A percentile compares a stretch with the other conserved stretches of the same genome.
Evolutionary conservation across 2,113 vertebrate species (phyloP).

Genomic region (Pandion haliaetus): DNA sequence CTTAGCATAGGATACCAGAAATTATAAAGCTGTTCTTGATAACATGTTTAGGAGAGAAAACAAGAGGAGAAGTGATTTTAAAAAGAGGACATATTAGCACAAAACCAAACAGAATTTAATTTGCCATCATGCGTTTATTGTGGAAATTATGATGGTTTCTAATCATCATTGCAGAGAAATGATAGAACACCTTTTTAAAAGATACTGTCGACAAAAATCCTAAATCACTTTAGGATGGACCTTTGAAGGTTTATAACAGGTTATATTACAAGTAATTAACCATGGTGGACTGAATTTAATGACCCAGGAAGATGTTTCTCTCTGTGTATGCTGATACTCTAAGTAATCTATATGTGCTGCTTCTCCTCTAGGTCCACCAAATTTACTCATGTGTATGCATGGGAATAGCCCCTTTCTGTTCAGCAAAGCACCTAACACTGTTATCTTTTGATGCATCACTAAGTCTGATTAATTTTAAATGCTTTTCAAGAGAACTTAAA

Average conservation of each 20-base stretch:
- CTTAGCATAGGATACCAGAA: neutral
- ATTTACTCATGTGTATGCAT: neutral
- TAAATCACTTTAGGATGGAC: neutral
- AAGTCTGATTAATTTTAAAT: neutral
- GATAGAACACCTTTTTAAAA: neutral
- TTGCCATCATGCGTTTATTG: accelerated
- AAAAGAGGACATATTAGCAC: neutral
- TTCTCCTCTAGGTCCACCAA: neutral
- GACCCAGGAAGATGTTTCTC: neutral
- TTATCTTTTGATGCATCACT: neutral
- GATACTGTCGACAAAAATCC: neutral
- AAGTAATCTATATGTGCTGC: neutral
- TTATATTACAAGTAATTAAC: neutral
- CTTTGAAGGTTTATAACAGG: neutral
- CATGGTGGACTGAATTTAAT: neutral
- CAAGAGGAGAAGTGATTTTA: neutral
- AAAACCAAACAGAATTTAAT: neutral
- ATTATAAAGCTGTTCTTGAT: neutral
- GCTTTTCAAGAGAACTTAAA: neutral
- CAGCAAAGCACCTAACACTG: neutral
- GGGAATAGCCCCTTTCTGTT: neutral
- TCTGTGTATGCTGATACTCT: neutral
- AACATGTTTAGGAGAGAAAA: neutral
- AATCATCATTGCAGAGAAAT: neutral
- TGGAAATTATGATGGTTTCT: neutral